phyloP scores from a whole-genome alignment of 2,797 vertebrate genomes.

The Megalops cyprinoides region DNA sequence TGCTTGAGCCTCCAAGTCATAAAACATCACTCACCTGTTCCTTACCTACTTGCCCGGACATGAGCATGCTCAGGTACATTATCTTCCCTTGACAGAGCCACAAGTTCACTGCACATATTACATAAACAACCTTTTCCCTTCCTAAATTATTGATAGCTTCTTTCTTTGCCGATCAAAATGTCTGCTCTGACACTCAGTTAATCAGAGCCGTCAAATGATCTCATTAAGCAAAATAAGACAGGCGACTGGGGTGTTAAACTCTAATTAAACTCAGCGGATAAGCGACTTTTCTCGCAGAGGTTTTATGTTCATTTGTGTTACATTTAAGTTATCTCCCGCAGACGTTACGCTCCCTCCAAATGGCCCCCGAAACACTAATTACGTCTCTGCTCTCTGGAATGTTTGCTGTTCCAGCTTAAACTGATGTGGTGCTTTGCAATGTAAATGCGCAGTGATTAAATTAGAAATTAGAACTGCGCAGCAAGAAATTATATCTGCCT shows the following conservation, averaged over 20 bases:
- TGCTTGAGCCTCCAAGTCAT: not conserved
- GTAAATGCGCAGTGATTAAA: conserved; percentile 71
- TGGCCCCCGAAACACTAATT: conserved; percentile 45
- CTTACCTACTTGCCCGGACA: conserved; percentile 14
- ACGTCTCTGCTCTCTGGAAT: conserved; percentile 37
- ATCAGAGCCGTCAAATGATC: conserved; percentile 39
- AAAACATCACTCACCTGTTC: conserved; percentile 1
- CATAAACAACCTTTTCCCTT: conserved; percentile 22
- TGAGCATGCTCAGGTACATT: not conserved
- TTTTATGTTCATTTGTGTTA: conserved; percentile 44
- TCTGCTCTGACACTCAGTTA: conserved; percentile 42
- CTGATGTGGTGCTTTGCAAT: conserved; percentile 64
- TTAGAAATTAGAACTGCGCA: conserved; percentile 61
- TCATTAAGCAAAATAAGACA: conserved; percentile 42
- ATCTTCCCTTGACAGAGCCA: not conserved
- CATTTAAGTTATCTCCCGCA: conserved; percentile 38
- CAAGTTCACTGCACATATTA: conserved; percentile 20
- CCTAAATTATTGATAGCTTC: conserved; percentile 12
- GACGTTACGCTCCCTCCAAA: conserved; percentile 38
- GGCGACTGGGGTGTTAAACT: conserved; percentile 42
- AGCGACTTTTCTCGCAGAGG: conserved; percentile 34
- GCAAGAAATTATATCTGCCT: conserved; percentile 49
- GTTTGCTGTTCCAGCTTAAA: conserved; percentile 48
- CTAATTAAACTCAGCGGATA: conserved; percentile 41
- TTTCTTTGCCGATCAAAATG: conserved; percentile 24